Conservation (phyloP, 2,113 vertebrate genomes). For the Epinephelus moara region DNA sequence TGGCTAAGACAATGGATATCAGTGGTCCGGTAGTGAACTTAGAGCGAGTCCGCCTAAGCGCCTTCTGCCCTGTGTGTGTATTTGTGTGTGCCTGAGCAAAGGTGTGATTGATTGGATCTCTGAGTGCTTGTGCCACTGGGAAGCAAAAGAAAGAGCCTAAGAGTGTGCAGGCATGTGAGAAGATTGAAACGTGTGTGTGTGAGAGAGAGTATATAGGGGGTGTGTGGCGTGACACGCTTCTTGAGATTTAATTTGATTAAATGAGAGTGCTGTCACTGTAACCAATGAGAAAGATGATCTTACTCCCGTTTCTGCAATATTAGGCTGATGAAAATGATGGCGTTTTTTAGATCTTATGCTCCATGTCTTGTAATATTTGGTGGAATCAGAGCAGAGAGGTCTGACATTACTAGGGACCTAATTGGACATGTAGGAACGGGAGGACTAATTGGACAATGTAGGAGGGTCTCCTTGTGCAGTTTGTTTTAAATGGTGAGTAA, state of each 20-base stretch:
- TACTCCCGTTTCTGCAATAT: constrained; percentile 62
- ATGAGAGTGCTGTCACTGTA: constrained; percentile 71
- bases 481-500: constrained; percentile 42
- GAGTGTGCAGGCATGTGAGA: constrained; percentile 55
- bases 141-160: constrained; percentile 51
- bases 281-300: constrained; percentile 75
- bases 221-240: constrained; percentile 63
- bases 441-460: constrained; percentile 62
- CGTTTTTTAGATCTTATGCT: constrained; percentile 56
- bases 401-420: constrained; percentile 46
- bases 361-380: constrained; percentile 52
- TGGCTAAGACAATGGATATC: constrained; percentile 47
- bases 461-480: constrained; percentile 26
- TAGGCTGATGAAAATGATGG: constrained; percentile 64
- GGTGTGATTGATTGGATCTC: constrained; percentile 75
- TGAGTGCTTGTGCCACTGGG: constrained; percentile 73
- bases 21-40: constrained; percentile 59
- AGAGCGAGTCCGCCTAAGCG: constrained; percentile 37
- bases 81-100: constrained; percentile 37
- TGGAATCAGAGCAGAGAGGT: constrained; percentile 36
- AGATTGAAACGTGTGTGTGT: constrained; percentile 49
- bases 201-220: not conserved
- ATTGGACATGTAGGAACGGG: constrained; percentile 61
- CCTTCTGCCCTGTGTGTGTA: constrained; percentile 44
- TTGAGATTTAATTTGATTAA: constrained; percentile 79